These are phyloP conservation scores for Eustalomyia histrio DNA, from an alignment of 2,888 invertebrate genomes.

Conservation along the genomic window DNA sequence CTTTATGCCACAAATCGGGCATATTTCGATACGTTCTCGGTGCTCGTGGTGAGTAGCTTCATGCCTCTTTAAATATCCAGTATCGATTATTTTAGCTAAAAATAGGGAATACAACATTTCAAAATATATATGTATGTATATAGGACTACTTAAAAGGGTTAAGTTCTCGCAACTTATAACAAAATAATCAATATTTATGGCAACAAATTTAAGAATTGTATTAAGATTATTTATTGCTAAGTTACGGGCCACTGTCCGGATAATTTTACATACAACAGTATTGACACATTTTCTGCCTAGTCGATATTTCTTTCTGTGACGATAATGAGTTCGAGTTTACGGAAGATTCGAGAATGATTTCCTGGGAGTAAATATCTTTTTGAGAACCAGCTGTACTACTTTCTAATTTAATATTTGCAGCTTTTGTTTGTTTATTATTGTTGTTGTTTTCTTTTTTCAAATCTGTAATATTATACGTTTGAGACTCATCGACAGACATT, in stretches of 20 bases:
- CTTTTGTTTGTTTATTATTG: background rate
- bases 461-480: background rate
- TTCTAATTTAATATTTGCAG: no score
- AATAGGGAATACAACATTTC: no score
- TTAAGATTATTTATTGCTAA: no score
- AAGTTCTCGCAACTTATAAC: no score
- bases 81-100: background rate
- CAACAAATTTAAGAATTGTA: no score
- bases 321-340: background rate
- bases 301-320: background rate
- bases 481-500: background rate
- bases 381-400: no score
- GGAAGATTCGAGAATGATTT: background rate
- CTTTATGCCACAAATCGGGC: slow-evolving; percentile 23
- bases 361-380: no score
- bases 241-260: no score
- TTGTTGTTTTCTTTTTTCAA: background rate
- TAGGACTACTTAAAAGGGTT: no score
- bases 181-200: no score
- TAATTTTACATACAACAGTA: background rate
- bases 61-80: background rate
- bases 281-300: background rate
- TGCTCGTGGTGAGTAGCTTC: background rate
- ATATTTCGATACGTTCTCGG: background rate
- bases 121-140: no score